Evolutionary conservation across 2,888 invertebrate genomes (phyloP).

Genomic region (Drosophila meridionalis): DNA sequence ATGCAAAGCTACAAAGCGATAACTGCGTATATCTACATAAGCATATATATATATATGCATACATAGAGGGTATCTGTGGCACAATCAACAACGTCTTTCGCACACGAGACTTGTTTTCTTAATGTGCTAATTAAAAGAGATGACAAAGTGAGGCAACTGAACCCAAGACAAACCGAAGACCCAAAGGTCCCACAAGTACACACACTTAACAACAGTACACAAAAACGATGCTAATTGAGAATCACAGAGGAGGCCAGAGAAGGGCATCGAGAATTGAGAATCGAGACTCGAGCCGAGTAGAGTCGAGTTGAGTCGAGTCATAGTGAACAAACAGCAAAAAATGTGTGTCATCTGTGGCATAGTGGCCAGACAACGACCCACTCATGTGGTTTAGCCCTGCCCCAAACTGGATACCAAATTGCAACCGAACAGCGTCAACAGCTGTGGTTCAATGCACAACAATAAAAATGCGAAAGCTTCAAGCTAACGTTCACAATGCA

Average conservation of each 20-base stretch:
- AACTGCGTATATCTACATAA: conserved; percentile 7
- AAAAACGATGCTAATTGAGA: conserved; percentile 38
- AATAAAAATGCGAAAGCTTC: conserved; percentile 1
- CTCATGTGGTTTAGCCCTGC: conserved; percentile 19
- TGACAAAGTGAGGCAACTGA: conserved; percentile 9
- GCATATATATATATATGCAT: background rate
- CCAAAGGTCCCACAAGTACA: conserved; percentile 16
- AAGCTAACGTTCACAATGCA: conserved; percentile 11
- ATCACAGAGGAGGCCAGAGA: background rate
- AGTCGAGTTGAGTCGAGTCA: conserved; percentile 2
- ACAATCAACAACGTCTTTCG: background rate
- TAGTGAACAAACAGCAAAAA: conserved; percentile 9
- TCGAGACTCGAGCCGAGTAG: background rate
- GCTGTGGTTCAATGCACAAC: conserved; percentile 37
- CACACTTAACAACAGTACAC: conserved; percentile 19
- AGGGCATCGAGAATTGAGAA: background rate
- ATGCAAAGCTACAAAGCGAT: conserved; percentile 2
- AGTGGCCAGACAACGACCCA: conserved; percentile 10
- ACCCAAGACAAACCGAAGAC: conserved; percentile 4
- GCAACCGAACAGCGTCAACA: conserved; percentile 5
- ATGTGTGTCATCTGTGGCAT: conserved; percentile 47
- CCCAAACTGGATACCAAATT: conserved; percentile 8
- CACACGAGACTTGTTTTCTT: conserved; percentile 3
- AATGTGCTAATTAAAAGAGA: conserved; percentile 58
- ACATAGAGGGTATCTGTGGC: conserved; percentile 1